phyloP scores from a whole-genome alignment of 2,888 invertebrate genomes.

The Sympetrum striolatum region DNA sequence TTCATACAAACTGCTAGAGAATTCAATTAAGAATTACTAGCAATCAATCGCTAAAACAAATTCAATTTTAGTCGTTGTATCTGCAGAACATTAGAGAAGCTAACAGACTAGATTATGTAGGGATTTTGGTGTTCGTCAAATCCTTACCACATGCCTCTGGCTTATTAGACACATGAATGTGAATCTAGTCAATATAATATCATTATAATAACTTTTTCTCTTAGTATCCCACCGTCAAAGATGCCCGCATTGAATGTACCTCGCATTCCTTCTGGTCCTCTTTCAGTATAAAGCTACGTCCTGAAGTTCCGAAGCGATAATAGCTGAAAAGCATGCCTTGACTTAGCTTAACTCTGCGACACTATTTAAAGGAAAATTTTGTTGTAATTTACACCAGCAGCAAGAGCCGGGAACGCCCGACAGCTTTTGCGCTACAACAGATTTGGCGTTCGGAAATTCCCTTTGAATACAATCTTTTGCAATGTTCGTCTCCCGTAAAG shows the following conservation, averaged over 20 bases:
- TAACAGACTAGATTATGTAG: too few relatives aligned
- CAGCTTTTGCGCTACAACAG: background rate
- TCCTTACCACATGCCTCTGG: too few relatives aligned
- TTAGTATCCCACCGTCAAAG: background rate
- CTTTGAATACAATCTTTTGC: background rate
- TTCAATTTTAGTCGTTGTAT: too few relatives aligned
- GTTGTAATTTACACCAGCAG: background rate
- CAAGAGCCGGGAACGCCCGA: background rate
- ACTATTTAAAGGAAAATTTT: background rate
- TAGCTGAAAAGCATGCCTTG: background rate
- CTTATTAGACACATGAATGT: too few relatives aligned
- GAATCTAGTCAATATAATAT: background rate
- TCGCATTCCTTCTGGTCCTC: background rate
- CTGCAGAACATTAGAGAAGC: too few relatives aligned
- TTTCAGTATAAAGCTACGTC: background rate
- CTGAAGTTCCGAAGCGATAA: constrained; percentile 11
- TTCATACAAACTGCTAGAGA: too few relatives aligned
- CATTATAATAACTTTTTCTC: background rate
- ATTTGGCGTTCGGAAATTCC: background rate
- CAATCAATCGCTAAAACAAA: too few relatives aligned
- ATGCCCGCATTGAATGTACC: background rate
- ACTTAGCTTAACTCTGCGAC: background rate
- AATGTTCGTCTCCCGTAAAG: too few relatives aligned
- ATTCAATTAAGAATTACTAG: too few relatives aligned
- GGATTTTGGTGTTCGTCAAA: too few relatives aligned